These are phyloP conservation scores for Mesochorus sp. DNA, from an alignment of 2,888 invertebrate genomes.

Conservation along the genomic window DNA sequence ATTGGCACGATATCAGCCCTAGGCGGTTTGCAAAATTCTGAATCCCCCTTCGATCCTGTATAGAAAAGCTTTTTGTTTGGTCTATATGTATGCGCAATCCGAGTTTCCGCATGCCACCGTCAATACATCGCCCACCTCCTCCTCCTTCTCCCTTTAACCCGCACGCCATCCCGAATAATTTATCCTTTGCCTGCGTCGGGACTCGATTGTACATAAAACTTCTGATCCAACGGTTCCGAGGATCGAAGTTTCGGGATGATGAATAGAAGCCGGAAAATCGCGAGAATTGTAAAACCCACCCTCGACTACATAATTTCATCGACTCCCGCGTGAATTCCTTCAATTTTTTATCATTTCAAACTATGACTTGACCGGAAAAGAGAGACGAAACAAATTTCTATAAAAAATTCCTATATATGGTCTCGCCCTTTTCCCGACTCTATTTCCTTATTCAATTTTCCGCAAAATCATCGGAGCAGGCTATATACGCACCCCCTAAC, in stretches of 20 bases:
- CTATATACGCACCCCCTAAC: not conserved
- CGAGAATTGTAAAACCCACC: no score
- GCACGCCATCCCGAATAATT: constrained; percentile 49
- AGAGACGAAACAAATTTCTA: not conserved
- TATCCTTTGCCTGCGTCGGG: constrained; percentile 4
- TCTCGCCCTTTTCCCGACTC: not conserved
- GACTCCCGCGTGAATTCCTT: no score
- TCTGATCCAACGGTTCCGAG: not conserved
- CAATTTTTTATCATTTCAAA: no score
- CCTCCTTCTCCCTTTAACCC: no score
- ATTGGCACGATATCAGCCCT: constrained; percentile 70
- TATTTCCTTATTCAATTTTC: constrained; percentile 32
- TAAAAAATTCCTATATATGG: not conserved
- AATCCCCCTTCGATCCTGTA: constrained; percentile 10
- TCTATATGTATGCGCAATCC: constrained; percentile 8
- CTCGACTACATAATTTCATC: no score
- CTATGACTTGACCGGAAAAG: no score
- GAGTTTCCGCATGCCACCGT: constrained; percentile 6
- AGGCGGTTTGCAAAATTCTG: constrained; percentile 50
- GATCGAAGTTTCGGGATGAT: no score
- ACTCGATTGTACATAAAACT: not conserved
- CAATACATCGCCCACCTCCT: constrained; percentile 7
- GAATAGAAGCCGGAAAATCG: not conserved
- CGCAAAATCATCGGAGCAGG: no score
- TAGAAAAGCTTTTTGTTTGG: constrained; percentile 52